Base-by-base conservation (phyloP, 1,140 invertebrate genomes). In the Trachymyrmex septentrionalis region DNA sequence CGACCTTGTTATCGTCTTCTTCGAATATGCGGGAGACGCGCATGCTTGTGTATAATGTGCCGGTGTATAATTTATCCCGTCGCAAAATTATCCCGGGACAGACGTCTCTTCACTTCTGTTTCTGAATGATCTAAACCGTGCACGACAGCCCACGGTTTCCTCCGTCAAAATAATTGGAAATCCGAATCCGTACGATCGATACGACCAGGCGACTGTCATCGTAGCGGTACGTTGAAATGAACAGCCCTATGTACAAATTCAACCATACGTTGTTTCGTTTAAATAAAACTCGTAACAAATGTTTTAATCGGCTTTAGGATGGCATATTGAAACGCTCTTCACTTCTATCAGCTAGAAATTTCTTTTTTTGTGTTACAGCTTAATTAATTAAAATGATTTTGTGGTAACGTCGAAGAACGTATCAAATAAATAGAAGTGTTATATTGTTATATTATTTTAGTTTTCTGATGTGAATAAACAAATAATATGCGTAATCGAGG, bases 131-230 rank as follows among this genome's bases (percentile, higher is more conserved):
- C 16, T 50, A 53, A 66, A 85, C 30, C 59, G 82, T 48, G 34
- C 6, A 14, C 73, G 82, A 85, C 73, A 66, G 48, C 16, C 16
- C 44, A 24, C 38, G 59, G 59, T 34, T 55, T 85, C 73, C 75
- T 66, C 61, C 61, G 63, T 66, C 73, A 67, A 85, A 85, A 85
- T 85, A 85, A 78, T 85, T 85, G 82, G 75, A 85, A 77, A 85
- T 66, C 61, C 82, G 59, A 77, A 21, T 10, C 61, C 63, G 59
- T 21, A 10, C 69, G 57, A 53, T 85, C 55, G 71, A 73, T 63
- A 44, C 44, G 61, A 80, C n/a, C 30, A 27, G 10, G 48, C 67
- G 69, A 48, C 38, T 24, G 55, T 63, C 69, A 73, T 75, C 55
- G 69, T 34, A 21, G 55, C 30, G 69, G 48, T 61, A 72, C 30